Evolutionary conservation across 64 coral and sea anemone species (phyloP), one percentile per base, ranked within the genome.

Genomic region (Actinia tenebrosa): DNA sequence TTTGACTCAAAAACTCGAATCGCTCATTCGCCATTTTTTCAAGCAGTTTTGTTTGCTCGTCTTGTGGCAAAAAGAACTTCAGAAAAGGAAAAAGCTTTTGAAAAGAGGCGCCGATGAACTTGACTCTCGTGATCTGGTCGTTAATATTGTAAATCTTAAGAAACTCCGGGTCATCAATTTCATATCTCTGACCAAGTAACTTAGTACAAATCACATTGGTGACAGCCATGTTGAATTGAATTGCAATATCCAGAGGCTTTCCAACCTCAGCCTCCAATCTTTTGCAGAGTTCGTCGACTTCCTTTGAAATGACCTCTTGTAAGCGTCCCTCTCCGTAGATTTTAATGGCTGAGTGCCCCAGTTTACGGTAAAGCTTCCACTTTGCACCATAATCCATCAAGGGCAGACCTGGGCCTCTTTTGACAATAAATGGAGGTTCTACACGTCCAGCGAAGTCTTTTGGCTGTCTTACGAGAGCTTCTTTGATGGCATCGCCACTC

Each of bases 91-190:
- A 83, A 3, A 83, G 44, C 69, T 11, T 8, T 42, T 18, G 69
- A 55, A 89, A 47, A 22, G 84, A 45, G 11, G 71, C 72, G 23
- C 66, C 75, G 5, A 30, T 64, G 5, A 58, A 69, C 10, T 64
- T 11, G 23, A 93, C 52, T 72, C 79, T 63, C 1, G 27, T 46
- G 7, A 87, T 23, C 45, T 64, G 56, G 23, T 86, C 42, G 11
- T 22, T 56, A 1, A 89, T 56, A 10, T 93, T 19, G 53, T 52
- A 17, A 17, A 93, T 55, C 23, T 62, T 54, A 25, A 61, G 78
- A 37, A 93, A 93, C 37, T 93, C 88, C 27, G 87, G 88, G 83
- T 93, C 92, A 20, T 93, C 77, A 10, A 91, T 30, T 7, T 91
- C 71, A 60, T 82, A 89, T 19, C 87, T 58, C 56, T 64, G 26